phyloP scores from a whole-genome alignment of 2,888 invertebrate genomes.

The Drosophila tanythrix region DNA sequence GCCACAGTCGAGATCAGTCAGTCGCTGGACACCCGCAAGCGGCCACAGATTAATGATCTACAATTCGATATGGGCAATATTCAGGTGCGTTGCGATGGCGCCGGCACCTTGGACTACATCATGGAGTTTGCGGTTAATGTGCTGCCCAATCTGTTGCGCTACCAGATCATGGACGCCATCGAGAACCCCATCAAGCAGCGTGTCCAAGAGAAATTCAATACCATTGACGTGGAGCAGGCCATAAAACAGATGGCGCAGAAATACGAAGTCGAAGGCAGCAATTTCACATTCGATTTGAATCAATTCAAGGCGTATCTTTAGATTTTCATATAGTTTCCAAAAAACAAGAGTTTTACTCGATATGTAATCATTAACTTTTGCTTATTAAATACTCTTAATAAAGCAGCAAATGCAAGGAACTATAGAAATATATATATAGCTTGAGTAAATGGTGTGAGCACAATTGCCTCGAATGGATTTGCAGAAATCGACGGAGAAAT shows the following conservation, averaged over 20 bases:
- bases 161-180: conserved; percentile 94
- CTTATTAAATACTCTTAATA: conserved; percentile 31
- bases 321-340: not conserved
- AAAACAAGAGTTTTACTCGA: conserved; percentile 21
- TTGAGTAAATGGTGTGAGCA: not conserved
- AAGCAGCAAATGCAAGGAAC: conserved; percentile 1
- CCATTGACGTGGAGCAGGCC: conserved; percentile 90
- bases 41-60: conserved; percentile 89
- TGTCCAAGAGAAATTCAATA: conserved; percentile 89
- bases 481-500: not conserved
- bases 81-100: conserved; percentile 92
- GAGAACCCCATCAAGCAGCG: conserved; percentile 91
- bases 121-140: conserved; percentile 93
- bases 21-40: conserved; percentile 90
- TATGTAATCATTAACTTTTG: conserved; percentile 11
- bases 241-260: conserved; percentile 90
- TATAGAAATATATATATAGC: not conserved
- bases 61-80: conserved; percentile 94
- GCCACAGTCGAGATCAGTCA: conserved; percentile 90
- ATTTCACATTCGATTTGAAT: conserved; percentile 80
- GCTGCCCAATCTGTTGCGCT: conserved; percentile 92
- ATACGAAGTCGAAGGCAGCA: conserved; percentile 86
- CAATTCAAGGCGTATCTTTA: conserved; percentile 4
- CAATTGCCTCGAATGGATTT: not conserved
- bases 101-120: conserved; percentile 93